A percentile compares a stretch with the other conserved stretches of the same genome.
Conservation (phyloP, 2,113 vertebrate species). For the Fregetta grallaria region DNA sequence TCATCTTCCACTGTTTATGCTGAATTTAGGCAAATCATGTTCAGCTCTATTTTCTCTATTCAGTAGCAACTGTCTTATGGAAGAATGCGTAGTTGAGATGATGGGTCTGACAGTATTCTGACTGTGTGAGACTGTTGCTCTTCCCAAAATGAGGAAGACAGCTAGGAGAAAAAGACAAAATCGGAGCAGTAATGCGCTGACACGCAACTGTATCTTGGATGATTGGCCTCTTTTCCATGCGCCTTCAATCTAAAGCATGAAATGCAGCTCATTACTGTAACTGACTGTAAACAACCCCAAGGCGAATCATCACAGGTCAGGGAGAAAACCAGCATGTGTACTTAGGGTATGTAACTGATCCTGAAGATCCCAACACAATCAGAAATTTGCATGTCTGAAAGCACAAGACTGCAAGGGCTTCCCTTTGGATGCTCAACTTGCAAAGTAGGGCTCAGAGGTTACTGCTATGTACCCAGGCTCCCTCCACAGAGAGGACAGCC, state of each 20-base stretch:
- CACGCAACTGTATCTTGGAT: background rate
- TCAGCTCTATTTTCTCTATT: background rate
- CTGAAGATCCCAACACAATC: background rate
- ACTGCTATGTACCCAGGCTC: background rate
- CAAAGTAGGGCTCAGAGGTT: background rate
- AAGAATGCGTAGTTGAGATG: background rate
- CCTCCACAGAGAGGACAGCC: background rate
- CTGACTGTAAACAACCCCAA: background rate
- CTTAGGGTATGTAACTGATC: background rate
- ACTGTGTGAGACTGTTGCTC: background rate
- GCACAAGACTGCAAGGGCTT: background rate
- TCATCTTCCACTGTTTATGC: background rate
- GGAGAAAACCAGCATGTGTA: background rate
- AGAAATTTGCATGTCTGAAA: background rate
- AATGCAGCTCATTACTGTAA: background rate
- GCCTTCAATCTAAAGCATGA: background rate
- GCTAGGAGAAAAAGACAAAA: background rate
- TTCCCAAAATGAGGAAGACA: background rate
- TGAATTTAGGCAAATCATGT: background rate
- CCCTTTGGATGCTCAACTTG: background rate
- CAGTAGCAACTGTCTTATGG: background rate
- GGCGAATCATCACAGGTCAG: background rate
- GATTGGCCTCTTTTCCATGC: background rate
- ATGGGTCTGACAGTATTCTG: conserved; percentile 10
- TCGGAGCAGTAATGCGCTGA: background rate